Evolutionary conservation across 2,888 invertebrate genomes (phyloP).

Genomic region (Catocala sponsa): DNA sequence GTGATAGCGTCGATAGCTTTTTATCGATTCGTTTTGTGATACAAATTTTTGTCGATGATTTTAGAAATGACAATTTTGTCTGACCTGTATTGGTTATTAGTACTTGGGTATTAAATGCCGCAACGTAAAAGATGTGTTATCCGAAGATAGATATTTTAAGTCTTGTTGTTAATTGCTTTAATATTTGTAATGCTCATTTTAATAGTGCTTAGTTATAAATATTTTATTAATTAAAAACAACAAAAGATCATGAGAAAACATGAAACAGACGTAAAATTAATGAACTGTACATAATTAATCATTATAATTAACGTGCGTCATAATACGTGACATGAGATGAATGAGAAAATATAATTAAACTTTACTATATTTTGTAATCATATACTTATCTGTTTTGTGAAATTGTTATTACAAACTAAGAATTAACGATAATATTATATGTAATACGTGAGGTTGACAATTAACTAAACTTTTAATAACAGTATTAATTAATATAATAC

Average conservation of each 20-base stretch:
- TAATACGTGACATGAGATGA: not conserved
- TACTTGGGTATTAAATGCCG: too few species aligned
- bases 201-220: too few species aligned
- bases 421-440: conserved; percentile 16
- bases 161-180: too few species aligned
- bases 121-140: too few species aligned
- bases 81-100: too few species aligned
- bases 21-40: conserved; percentile 13
- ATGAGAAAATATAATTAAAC: not conserved
- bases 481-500: conserved; percentile 9
- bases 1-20: conserved; percentile 26
- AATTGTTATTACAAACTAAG: conserved; percentile 1
- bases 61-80: too few species aligned
- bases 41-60: not conserved
- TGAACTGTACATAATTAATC: conserved; percentile 4
- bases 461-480: conserved; percentile 16
- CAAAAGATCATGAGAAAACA: not conserved
- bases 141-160: too few species aligned
- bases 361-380: not conserved
- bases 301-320: conserved; percentile 4
- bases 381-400: not conserved
- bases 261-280: conserved; percentile 1
- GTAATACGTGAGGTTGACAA: conserved; percentile 11
- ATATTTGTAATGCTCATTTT: too few species aligned
- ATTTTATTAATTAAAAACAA: too few species aligned